A percentile compares a stretch with the other conserved stretches of the same genome.
Evolutionary conservation across 1,140 invertebrate genomes (phyloP).

Genomic region (Oryctes rhinoceros): DNA sequence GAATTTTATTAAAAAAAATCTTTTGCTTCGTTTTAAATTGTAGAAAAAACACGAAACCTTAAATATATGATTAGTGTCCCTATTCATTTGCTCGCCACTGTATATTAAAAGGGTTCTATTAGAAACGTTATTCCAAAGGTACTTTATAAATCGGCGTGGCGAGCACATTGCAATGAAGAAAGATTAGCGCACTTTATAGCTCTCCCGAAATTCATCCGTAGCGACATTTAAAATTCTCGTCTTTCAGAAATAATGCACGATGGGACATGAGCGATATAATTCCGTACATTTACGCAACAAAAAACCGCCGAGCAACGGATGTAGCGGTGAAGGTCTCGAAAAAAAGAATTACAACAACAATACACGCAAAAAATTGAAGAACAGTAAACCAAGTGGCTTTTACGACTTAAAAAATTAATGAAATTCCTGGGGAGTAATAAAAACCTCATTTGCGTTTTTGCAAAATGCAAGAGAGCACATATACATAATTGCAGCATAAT

Average conservation of each 20-base stretch:
- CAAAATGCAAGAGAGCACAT: constrained; percentile 39
- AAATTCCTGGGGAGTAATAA: constrained; percentile 40
- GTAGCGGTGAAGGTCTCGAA: background rate
- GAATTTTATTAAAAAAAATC: too few species aligned
- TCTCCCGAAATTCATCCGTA: background rate
- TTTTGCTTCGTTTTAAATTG: too few species aligned
- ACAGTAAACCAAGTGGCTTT: constrained; percentile 40
- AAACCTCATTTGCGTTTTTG: constrained; percentile 40
- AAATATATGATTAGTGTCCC: too few species aligned
- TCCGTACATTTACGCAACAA: background rate
- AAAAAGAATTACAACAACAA: constrained; percentile 20
- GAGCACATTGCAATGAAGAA: background rate
- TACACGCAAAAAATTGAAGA: constrained; percentile 39
- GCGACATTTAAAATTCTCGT: constrained; percentile 1
- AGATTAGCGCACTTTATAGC: background rate
- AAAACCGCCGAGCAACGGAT: constrained; percentile 9
- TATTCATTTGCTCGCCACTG: too few species aligned
- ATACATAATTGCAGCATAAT: constrained; percentile 42
- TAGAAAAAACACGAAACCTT: too few species aligned
- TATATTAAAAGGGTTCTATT: too few species aligned
- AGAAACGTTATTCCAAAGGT: background rate
- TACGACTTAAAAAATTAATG: constrained; percentile 41
- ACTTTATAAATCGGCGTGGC: background rate
- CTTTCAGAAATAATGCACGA: constrained; percentile 17
- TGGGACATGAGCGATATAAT: background rate